These are phyloP conservation scores for Lasioglossum morio DNA, from an alignment of 2,888 invertebrate genomes.

Conservation along the genomic window DNA sequence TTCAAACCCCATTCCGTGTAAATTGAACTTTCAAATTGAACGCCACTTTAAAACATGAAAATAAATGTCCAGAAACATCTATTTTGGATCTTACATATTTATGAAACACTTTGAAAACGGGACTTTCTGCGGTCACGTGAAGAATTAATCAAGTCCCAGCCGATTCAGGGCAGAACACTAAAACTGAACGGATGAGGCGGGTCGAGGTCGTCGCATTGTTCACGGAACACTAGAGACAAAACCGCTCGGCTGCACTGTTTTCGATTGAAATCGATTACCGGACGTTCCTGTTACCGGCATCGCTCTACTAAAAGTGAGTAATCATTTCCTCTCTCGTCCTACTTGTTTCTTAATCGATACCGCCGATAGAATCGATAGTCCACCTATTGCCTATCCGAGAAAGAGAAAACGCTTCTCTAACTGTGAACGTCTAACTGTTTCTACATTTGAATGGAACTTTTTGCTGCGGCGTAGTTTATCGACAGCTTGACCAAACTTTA, in stretches of 20 bases:
- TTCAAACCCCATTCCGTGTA: too few species aligned
- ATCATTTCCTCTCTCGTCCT: constrained; percentile 41
- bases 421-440: not conserved
- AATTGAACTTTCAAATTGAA: not conserved
- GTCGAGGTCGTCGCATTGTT: constrained; percentile 73
- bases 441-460: not conserved
- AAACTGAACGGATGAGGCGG: constrained; percentile 77
- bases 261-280: constrained; percentile 63
- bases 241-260: constrained; percentile 46
- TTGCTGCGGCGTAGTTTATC: not conserved
- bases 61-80: not conserved
- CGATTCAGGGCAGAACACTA: constrained; percentile 39
- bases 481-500: not conserved
- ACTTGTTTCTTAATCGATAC: constrained; percentile 24
- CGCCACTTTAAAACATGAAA: not conserved
- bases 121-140: not conserved
- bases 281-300: constrained; percentile 45
- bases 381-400: not conserved
- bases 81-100: not conserved
- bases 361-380: not conserved
- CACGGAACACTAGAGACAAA: constrained; percentile 52
- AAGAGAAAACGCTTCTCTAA: not conserved
- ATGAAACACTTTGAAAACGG: not conserved
- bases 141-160: constrained; percentile 9
- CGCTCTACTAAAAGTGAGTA: constrained; percentile 37